Evolutionary conservation across 2,888 invertebrate genomes (phyloP).

Genomic region (Dicranocentrus wangi): DNA sequence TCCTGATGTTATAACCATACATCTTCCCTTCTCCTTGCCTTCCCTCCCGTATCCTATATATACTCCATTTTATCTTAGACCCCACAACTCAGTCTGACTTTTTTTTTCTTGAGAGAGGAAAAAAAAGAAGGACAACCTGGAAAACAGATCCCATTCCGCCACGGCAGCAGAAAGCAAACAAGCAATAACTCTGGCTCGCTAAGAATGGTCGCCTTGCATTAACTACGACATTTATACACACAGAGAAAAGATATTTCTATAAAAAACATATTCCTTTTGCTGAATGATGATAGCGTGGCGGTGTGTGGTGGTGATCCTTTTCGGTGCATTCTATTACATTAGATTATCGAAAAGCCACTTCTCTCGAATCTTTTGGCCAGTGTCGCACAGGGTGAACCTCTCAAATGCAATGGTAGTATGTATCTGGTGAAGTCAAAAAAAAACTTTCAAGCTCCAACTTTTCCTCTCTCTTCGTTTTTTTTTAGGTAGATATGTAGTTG

Average conservation of each 20-base stretch:
- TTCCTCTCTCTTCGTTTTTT: too few species aligned
- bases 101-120: too few species aligned
- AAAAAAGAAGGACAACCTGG: background rate
- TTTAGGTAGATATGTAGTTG: background rate
- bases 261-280: background rate
- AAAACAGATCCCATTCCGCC: background rate
- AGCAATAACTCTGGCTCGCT: constrained; percentile 18
- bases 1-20: background rate
- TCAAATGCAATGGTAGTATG: background rate
- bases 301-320: background rate
- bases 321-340: constrained; percentile 19
- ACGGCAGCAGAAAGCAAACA: background rate
- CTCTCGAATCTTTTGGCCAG: background rate
- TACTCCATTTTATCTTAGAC: background rate
- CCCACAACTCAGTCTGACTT: too few species aligned
- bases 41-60: too few species aligned
- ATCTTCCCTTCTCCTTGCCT: too few species aligned
- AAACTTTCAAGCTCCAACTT: background rate
- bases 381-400: background rate
- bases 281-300: background rate
- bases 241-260: too few species aligned
- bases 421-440: constrained; percentile 18
- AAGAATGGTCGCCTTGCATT: constrained; percentile 22
- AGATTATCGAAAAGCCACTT: constrained; percentile 6
- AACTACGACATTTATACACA: constrained; percentile 29